Evolutionary conservation across 2,797 vertebrate genomes (phyloP), one percentile per base, ranked within the genome.

Genomic region (Pteronotus mesoamericanus): DNA sequence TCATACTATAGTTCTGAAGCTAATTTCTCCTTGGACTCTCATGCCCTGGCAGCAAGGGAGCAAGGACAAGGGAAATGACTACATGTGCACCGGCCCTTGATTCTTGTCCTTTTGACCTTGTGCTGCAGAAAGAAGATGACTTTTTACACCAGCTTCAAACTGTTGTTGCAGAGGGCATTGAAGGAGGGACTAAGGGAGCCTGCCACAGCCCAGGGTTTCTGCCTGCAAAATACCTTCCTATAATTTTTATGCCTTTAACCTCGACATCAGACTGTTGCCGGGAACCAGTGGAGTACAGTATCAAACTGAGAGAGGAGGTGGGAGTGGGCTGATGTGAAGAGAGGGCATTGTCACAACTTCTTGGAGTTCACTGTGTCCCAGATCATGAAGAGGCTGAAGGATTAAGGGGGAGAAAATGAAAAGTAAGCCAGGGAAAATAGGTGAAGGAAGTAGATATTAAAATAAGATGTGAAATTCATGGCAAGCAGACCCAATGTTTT

Each of bases 61-160:
- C 89, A 9, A 0, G 22, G 71, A 88, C n/a, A 6, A 94, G 57
- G 75, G 83, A 83, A 91, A 92, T 42, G 48, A 86, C 18, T 72
- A 82, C 66, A 87, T 37, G 89, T 21, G 34, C 6, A 1, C 6
- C 22, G 77, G 77, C 48, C 75, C 84, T 96, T 83, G 61, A 89
- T 89, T 78, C 68, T 89, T 96, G 77, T 91, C 71, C 94, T 93
- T 61, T 93, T 91, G 86, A 94, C 91, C 71, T 74, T 95, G 68
- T 78, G 77, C 48, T 89, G 80, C 44, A 39, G 37, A 75, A 85
- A 78, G 69, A 91, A 94, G 75, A 94, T 57, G 83, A 94, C 71
- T 89, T 95, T 96, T 86, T 87, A 88, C 51, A 95, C 46, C 89
- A 91, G 95, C 72, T 95, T 93, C 86, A 89, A 86, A 93, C 91